phyloP scores from a whole-genome alignment of 2,888 invertebrate genomes.

The Tetragonisca angustula region DNA sequence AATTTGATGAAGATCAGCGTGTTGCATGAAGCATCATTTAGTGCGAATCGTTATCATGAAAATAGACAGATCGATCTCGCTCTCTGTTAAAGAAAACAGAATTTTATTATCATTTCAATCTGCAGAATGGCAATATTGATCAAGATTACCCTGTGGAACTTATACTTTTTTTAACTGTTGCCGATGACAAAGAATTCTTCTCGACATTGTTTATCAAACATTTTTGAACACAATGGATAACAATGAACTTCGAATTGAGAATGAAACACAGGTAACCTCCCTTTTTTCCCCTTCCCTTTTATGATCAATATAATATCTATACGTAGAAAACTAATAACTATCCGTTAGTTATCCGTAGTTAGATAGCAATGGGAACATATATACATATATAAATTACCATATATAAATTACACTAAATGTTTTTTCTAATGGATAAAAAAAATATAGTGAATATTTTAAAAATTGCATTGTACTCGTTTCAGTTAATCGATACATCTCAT shows the following conservation, averaged over 20 bases:
- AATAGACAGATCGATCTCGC: not conserved
- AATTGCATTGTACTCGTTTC: slow-evolving; percentile 9
- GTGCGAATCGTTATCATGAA: not conserved
- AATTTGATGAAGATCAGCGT: slow-evolving; percentile 7
- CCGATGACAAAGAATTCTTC: not conserved
- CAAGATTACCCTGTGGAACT: not conserved
- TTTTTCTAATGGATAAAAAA: not conserved
- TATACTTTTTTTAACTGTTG: not conserved
- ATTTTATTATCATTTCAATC: not conserved
- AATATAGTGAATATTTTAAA: slow-evolving; percentile 14
- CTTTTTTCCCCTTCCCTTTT: not conserved
- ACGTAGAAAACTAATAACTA: not conserved
- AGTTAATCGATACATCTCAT: slow-evolving; percentile 29
- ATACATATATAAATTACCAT: not conserved
- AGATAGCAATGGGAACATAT: not conserved
- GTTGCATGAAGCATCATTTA: not conserved
- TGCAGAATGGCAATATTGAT: slow-evolving; percentile 30
- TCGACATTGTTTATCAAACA: not conserved
- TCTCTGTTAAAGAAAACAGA: not conserved
- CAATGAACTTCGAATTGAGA: slow-evolving; percentile 51
- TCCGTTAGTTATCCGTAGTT: no score
- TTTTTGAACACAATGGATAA: slow-evolving; percentile 51
- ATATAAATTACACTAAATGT: not conserved
- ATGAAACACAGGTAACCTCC: slow-evolving; percentile 65
- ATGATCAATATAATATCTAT: not conserved